A percentile compares a stretch with the other conserved stretches of the same genome.
Conservation (phyloP, 2,113 vertebrate species). For the Colistium nudipinnis region DNA sequence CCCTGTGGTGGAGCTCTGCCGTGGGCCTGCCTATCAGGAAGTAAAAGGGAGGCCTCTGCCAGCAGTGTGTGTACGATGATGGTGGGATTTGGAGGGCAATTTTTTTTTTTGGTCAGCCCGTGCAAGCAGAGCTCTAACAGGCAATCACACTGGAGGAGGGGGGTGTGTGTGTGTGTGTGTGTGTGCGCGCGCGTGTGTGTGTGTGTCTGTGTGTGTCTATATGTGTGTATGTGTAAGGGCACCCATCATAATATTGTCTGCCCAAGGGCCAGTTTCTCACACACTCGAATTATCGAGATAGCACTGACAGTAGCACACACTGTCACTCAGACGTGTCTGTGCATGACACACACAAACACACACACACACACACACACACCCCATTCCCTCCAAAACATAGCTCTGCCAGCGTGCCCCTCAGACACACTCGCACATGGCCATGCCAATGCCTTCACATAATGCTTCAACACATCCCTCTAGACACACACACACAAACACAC, state of each 20-base stretch:
- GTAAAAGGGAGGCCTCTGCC: conserved; percentile 46
- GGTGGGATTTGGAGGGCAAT: conserved; percentile 65
- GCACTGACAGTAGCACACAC: conserved; percentile 69
- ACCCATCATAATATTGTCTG: conserved; percentile 77
- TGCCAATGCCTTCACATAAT: conserved; percentile 38
- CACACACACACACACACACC: neutral
- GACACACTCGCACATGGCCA: conserved; percentile 33
- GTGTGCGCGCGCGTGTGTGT: too few species aligned
- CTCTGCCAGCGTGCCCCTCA: conserved; percentile 44
- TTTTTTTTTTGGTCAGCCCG: conserved; percentile 50
- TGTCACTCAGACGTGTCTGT: conserved; percentile 68
- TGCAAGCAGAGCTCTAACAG: conserved; percentile 61
- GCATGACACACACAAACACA: conserved; percentile 51
- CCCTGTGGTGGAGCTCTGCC: conserved; percentile 61
- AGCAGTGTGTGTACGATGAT: conserved; percentile 43
- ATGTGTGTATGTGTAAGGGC: conserved; percentile 63
- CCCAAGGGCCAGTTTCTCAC: conserved; percentile 75
- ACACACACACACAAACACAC: conserved; percentile 11
- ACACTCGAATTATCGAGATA: conserved; percentile 73
- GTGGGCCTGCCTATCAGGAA: conserved; percentile 64
- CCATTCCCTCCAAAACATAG: conserved; percentile 36
- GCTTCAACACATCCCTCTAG: conserved; percentile 36
- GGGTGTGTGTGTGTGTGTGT: conserved; percentile 28
- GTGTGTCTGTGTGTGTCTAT: conserved; percentile 3
- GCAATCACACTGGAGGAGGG: conserved; percentile 66